Evolutionary conservation across 2,797 vertebrate species (phyloP).

Genomic region (Xyrichtys novacula): DNA sequence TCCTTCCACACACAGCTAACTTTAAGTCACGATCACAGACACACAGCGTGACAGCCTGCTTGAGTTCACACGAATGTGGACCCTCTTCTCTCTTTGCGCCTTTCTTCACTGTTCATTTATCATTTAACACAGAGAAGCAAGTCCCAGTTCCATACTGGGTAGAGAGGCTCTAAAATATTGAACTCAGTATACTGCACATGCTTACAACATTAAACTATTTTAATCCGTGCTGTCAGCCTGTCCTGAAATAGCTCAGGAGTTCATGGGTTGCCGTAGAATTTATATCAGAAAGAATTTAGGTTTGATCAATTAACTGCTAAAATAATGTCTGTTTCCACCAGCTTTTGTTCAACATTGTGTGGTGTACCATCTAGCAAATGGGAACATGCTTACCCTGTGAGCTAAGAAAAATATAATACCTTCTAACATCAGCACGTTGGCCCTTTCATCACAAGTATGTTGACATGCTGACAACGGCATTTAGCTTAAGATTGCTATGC

Average conservation of each 20-base stretch:
- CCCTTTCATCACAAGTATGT: no score
- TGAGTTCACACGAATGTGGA: constrained; percentile 9
- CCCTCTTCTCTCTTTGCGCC: constrained; percentile 15
- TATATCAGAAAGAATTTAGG: neutral
- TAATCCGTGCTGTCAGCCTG: neutral
- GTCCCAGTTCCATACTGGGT: constrained; percentile 10
- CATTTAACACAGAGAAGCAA: constrained; percentile 56
- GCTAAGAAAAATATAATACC: no score
- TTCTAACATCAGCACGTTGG: no score
- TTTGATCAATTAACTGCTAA: no score
- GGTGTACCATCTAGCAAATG: no score
- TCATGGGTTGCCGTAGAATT: neutral
- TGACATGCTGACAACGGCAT: no score
- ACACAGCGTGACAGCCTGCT: constrained; percentile 19
- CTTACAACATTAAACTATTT: neutral
- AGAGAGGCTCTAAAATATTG: constrained; percentile 19
- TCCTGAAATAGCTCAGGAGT: neutral
- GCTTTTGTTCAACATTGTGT: no score
- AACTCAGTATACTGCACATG: neutral
- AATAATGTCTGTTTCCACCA: no score
- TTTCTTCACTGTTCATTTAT: constrained; percentile 56
- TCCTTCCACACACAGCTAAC: constrained; percentile 17
- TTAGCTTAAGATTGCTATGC: no score
- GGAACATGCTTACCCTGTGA: no score
- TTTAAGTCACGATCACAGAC: constrained; percentile 27